These are phyloP conservation scores for Larimichthys crocea DNA, from an alignment of 2,113 vertebrate genomes.

Conservation along the genomic window DNA sequence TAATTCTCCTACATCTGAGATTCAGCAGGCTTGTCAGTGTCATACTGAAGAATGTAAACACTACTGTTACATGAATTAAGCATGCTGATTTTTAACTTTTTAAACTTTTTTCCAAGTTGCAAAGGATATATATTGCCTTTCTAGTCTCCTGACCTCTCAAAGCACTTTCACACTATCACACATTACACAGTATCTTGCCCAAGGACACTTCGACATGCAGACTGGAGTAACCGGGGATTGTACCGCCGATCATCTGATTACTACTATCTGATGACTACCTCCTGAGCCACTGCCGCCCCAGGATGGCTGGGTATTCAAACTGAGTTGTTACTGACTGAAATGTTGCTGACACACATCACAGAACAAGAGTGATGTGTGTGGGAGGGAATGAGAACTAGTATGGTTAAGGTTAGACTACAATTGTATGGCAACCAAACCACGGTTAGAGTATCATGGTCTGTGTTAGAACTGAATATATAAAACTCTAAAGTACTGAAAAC, in stretches of 20 bases:
- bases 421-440: background rate
- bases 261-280: too few relatives aligned
- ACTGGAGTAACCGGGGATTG: too few relatives aligned
- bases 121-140: background rate
- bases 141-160: too few relatives aligned
- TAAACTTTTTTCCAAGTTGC: slow-evolving; percentile 15
- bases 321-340: slow-evolving; percentile 5
- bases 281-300: too few relatives aligned
- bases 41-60: slow-evolving; percentile 35
- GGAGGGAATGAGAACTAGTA: background rate
- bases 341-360: background rate
- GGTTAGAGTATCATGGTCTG: background rate
- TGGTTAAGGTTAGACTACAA: background rate
- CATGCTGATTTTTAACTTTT: slow-evolving; percentile 9
- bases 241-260: too few relatives aligned
- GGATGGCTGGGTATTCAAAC: background rate
- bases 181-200: too few relatives aligned
- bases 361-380: background rate
- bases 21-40: slow-evolving; percentile 22
- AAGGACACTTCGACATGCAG: too few relatives aligned
- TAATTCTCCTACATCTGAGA: slow-evolving; percentile 41
- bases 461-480: background rate
- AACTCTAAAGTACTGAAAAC: background rate
- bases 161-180: too few relatives aligned
- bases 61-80: background rate